Evolutionary conservation across 2,113 vertebrate species (phyloP), one percentile per base, ranked within the genome.

Genomic region (Cyphotilapia sp.): DNA sequence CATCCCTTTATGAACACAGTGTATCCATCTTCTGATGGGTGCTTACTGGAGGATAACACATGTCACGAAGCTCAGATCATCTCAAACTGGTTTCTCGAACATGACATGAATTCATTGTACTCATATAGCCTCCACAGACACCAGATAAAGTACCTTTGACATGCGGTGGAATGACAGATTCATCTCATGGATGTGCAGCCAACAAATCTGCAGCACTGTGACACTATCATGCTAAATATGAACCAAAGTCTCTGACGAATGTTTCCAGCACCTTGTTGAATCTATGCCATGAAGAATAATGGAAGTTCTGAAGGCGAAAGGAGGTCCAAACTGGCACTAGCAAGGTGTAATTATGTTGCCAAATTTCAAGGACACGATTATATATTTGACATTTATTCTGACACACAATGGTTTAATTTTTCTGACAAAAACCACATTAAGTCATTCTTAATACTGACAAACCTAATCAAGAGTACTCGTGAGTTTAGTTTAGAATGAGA

Each of bases 271-370:
- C 2, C 3, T 76, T 47, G 40, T 47, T 47, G 40, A 47, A 76
- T 47, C 22, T 16, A 17, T 74, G 40, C 69, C 69, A 47, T 1
- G 69, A 76, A 47, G 12, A 71, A 40, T 69, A 13, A 14, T 22
- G 35, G 63, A n/a, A 69, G 33, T 22, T 69, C 63, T 69, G 19
- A 69, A 40, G 33, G 38, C 0, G 0, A 74, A 27, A 45, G 22
- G 13, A 13, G 24, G 2, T 0, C 6, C 40, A 19, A 42, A 24
- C n/a, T 16, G n/a, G 38, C 8, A 24, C 66, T 0, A 42, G 38
- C 66, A 45, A 71, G 38, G 1, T 71, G 66, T 27, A 71, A 42
- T 71, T 71, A 71, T 71, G 38, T 71, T 29, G 49, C 13, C 29
- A 24, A 1, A 24, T 84, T 24, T 76, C 1, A 8, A 80, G 66